Base-by-base conservation (phyloP, 2,113 vertebrate genomes). In the Carettochelys insculpta region DNA sequence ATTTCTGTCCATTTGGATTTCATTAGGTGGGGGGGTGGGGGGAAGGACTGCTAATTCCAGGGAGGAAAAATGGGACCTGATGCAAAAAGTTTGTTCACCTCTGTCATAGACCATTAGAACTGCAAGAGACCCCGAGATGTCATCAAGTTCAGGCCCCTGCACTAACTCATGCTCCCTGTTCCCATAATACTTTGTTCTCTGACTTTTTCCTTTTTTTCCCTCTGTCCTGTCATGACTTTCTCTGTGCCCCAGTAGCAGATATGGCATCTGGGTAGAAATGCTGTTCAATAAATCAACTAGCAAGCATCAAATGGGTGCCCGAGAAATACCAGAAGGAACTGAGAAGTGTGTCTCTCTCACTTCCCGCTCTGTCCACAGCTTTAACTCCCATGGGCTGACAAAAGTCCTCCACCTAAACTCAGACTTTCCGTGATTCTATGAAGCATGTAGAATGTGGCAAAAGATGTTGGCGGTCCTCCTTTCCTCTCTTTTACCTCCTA, bases 241-340 rank as follows among this genome's bases (percentile, higher is more conserved):
- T 77, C 41, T 86, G n/a, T 79, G n/a, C 65, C 56, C 61, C 51
- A 58, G 91, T 38, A 79, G 27, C 47, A 61, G 86, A 73, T 85
- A 83, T 77, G 38, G 82, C 43, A 50, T 58, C 47, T 11, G 68
- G 83, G 5, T 4, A 45, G 5, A 86, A 78, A 80, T 43, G n/a
- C 41, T 79, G 3, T 53, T 38, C 86, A 80, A 38, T 75, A 75
- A 45, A 27, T 45, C 25, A 45, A 41, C 41, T 75, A 75, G 17
- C n/a, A 45, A 25, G 61, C 86, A 90, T 54, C 68, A 94, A 91
- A 85, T 89, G 92, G 85, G 85, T 92, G 90, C 94, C 89, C 47
- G 82, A 80, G 83, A 93, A 92, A 85, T 93, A 78, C 90, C 48
- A 2, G n/a, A 56, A 76, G 43, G 51, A 76, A 82, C 56, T 86